Percentiles rank a stretch among this genome's conserved stretches.
phyloP scores from a whole-genome alignment of 2,797 vertebrate genomes.

The Alouatta caraya region DNA sequence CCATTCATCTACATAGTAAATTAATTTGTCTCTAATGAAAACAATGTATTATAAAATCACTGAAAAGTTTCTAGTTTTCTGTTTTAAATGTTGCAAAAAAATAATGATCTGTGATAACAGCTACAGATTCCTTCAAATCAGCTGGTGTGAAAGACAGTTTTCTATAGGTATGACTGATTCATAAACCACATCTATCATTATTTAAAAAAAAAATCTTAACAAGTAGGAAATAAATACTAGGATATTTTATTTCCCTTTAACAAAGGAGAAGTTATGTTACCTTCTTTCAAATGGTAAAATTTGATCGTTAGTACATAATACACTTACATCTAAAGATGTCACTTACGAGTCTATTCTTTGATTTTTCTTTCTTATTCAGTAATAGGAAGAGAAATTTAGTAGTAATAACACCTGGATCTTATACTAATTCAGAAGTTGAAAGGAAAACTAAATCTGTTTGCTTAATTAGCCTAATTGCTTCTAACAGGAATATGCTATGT shows the following conservation, averaged over 20 bases:
- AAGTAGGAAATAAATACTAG: not conserved
- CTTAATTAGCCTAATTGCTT: constrained; percentile 50
- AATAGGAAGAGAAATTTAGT: not conserved
- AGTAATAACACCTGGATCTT: constrained; percentile 1
- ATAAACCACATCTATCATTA: not conserved
- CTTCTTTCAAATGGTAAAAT: not conserved
- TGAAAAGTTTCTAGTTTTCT: not conserved
- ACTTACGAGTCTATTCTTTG: not conserved
- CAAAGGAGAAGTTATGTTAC: not conserved
- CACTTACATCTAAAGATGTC: not conserved
- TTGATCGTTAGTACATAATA: not conserved
- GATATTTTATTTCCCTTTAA: not conserved
- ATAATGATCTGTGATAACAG: not conserved
- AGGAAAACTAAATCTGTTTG: constrained; percentile 46
- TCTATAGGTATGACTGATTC: not conserved
- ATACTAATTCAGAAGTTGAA: not conserved
- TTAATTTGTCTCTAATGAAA: not conserved
- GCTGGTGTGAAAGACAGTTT: not conserved
- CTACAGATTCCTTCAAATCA: constrained; percentile 3
- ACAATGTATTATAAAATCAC: constrained; percentile 18
- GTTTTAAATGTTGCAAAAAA: constrained; percentile 32
- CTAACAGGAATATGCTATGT: not conserved
- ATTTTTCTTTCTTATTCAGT: not conserved
- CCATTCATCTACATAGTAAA: not conserved
- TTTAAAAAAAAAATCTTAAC: not conserved